These are phyloP conservation scores for Girardinus metallicus DNA, from an alignment of 2,797 vertebrate genomes.

Conservation along the genomic window DNA sequence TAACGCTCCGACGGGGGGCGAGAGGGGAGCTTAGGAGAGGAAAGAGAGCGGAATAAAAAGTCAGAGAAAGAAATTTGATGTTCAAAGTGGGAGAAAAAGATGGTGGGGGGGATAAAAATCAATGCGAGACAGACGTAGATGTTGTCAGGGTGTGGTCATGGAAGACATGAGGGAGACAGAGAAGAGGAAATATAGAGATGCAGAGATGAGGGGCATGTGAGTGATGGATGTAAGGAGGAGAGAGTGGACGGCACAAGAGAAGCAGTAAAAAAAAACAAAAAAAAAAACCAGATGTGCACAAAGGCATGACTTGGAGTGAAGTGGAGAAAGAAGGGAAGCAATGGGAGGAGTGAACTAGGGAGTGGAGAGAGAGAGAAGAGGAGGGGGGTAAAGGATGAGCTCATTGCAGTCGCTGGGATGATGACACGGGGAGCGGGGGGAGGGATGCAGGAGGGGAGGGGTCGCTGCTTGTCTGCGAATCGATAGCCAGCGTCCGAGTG, in stretches of 20 bases:
- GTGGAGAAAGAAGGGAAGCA: slow-evolving; percentile 30
- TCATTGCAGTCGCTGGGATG: slow-evolving; percentile 92
- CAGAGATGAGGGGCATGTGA: slow-evolving; percentile 33
- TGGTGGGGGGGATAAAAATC: background rate
- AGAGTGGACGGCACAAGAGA: slow-evolving; percentile 40
- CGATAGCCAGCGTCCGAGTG: slow-evolving; percentile 81
- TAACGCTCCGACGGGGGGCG: background rate
- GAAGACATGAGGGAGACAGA: slow-evolving; percentile 48
- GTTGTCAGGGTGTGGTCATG: slow-evolving; percentile 73
- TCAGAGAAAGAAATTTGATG: background rate
- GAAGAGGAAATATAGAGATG: slow-evolving; percentile 29
- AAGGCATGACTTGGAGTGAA: slow-evolving; percentile 48
- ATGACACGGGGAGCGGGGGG: slow-evolving; percentile 78
- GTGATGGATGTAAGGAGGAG: slow-evolving; percentile 52
- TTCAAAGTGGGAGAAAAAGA: background rate
- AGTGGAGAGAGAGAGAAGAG: background rate
- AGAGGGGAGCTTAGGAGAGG: slow-evolving; percentile 7
- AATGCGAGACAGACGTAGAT: slow-evolving; percentile 34
- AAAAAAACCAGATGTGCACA: slow-evolving; percentile 37
- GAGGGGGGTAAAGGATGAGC: slow-evolving; percentile 85
- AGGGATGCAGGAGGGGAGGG: slow-evolving; percentile 41
- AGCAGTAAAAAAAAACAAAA: slow-evolving; percentile 47
- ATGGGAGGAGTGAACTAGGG: slow-evolving; percentile 29
- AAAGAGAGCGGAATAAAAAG: background rate
- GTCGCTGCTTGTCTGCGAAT: slow-evolving; percentile 66